Conservation (phyloP, 1,140 invertebrate genomes). For the Portunus trituberculatus region DNA sequence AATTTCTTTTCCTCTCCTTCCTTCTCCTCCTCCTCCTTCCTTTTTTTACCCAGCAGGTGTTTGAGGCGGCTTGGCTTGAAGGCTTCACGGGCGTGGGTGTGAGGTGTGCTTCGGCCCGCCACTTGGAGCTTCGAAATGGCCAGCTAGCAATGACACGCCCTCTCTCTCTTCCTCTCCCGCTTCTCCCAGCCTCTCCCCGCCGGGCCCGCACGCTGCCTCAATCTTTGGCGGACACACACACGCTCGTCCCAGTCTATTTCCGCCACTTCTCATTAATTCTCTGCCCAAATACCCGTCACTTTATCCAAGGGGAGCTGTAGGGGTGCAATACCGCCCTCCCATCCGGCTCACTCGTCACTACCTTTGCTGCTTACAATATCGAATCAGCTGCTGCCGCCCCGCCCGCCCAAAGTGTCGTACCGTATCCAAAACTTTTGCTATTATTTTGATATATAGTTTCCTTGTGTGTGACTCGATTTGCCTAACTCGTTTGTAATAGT, state of each 20-base stretch:
- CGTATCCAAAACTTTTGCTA: not conserved
- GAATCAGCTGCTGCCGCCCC: not conserved
- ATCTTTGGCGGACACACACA: not conserved
- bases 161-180: not conserved
- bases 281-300: not conserved
- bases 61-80: too few species aligned
- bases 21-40: too few species aligned
- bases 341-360: not conserved
- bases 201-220: not conserved
- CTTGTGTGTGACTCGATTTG: too few species aligned
- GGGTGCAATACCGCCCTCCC: not conserved
- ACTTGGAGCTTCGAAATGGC: too few species aligned
- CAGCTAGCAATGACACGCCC: not conserved
- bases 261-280: not conserved
- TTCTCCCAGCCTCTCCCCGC: not conserved
- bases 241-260: not conserved
- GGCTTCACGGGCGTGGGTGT: too few species aligned
- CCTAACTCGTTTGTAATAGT: too few species aligned
- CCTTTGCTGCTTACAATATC: not conserved
- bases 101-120: too few species aligned
- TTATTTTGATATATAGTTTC: not conserved
- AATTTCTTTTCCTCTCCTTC: too few species aligned
- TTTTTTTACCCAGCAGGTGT: too few species aligned
- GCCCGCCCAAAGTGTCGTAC: not conserved
- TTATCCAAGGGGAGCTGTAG: not conserved